Conservation (phyloP, 2,113 vertebrate species). For the Psephotus haematonotus region DNA sequence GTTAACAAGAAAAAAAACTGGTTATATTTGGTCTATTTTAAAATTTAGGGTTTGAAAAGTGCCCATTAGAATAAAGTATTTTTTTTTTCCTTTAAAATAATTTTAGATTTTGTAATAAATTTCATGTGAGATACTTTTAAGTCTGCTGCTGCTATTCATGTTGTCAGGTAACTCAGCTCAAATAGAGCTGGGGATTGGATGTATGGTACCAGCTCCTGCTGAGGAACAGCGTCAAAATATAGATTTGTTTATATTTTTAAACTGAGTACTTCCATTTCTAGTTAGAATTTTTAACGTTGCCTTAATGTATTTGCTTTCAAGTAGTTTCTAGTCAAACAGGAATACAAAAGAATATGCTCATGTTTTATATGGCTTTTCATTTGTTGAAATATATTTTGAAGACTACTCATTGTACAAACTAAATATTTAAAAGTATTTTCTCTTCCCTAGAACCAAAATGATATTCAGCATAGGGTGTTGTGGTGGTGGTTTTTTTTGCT, state of each 20-base stretch:
- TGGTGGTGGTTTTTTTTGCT: not conserved
- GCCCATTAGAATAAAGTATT: not conserved
- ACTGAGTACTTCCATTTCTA: not conserved
- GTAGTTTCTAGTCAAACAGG: not conserved
- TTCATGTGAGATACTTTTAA: not conserved
- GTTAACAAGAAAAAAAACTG: not conserved
- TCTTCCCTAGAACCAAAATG: not conserved
- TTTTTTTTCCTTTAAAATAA: not conserved
- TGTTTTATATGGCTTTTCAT: not conserved
- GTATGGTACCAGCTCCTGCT: not conserved
- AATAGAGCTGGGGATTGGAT: not conserved
- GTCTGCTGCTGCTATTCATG: not conserved
- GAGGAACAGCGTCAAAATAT: not conserved
- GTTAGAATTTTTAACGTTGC: not conserved
- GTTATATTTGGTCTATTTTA: not conserved
- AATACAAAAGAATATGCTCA: not conserved
- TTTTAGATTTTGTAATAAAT: not conserved
- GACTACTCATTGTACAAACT: not conserved
- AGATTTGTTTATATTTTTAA: not conserved
- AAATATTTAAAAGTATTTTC: not conserved
- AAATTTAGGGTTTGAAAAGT: not conserved
- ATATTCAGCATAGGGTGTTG: not conserved
- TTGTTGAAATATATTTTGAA: not conserved
- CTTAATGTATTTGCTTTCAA: not conserved
- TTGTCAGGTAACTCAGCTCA: not conserved